Conservation (phyloP, 2,888 invertebrate genomes). For the Diaperis boleti region DNA sequence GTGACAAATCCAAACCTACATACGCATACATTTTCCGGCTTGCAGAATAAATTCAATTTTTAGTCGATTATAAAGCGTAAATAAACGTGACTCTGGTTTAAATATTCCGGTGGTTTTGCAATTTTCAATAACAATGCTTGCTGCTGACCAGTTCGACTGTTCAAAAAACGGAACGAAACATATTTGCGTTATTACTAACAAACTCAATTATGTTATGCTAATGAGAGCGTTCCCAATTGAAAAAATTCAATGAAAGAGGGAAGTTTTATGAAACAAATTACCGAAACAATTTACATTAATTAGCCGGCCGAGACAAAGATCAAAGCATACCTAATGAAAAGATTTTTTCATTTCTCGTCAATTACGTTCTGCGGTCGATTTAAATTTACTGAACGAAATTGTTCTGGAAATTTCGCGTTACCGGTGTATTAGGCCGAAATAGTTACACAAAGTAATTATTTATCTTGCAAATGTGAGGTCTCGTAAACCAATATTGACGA, state of each 20-base stretch:
- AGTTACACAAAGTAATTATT: constrained; percentile 25
- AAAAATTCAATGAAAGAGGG: too few species aligned
- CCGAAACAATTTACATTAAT: constrained; percentile 6
- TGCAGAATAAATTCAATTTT: neutral
- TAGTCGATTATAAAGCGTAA: neutral
- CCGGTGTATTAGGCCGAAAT: constrained; percentile 14
- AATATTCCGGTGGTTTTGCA: constrained; percentile 12
- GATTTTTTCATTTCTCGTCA: constrained; percentile 13
- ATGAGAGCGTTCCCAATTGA: constrained; percentile 10
- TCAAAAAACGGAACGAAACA: constrained; percentile 19
- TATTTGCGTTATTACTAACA: constrained; percentile 27
- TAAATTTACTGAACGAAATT: constrained; percentile 9
- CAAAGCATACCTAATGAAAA: constrained; percentile 2
- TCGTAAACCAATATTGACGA: constrained; percentile 19
- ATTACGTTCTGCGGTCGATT: constrained; percentile 3
- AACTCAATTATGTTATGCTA: constrained; percentile 35
- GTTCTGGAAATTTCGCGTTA: constrained; percentile 11
- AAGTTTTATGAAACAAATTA: constrained; percentile 7
- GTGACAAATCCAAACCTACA: neutral
- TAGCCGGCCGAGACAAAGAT: neutral
- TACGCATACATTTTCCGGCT: neutral
- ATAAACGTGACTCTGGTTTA: constrained; percentile 12
- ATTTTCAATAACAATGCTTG: constrained; percentile 14
- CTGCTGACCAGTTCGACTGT: neutral
- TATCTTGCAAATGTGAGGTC: constrained; percentile 17